Base-by-base conservation (phyloP, 2,113 vertebrate genomes). In the Colistium nudipinnis region DNA sequence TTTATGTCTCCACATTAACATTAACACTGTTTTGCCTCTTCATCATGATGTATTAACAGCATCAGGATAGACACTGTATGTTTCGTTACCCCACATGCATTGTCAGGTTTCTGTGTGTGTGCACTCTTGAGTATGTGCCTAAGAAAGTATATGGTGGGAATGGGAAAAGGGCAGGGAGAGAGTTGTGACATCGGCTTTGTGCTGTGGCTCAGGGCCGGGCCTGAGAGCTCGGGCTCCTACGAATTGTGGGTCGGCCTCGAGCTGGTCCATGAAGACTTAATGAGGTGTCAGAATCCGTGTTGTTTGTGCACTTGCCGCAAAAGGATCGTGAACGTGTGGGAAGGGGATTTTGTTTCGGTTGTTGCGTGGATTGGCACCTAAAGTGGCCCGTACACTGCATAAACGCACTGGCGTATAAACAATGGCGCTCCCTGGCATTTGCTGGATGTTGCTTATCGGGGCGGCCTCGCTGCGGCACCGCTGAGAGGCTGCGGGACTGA, bases 391-490 rank as follows among this genome's bases (percentile, higher is more conserved):
- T 28, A 4, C 11, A 22, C 67, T 47, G 45, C 45, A 47, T 47
- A 45, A n/a, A n/a, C n/a, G n/a, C n/a, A n/a, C n/a, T n/a, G n/a
- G n/a, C 20, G 39, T 22, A 65, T 71, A 64, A 74, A 70, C 75
- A 60, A 74, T 25, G 52, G 33, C 49, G 31, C 59, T 43, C 54
- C 43, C 62, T 73, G 24, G 22, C 44, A 43, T 78, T 80, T 82
- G 70, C 71, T 78, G 71, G 74, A 82, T 78, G 70, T 61, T 55
- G 67, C 77, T 86, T 83, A 86, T 85, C 76, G 36, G 61, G 74
- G 63, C 30, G 38, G 64, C 67, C 16, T 53, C 45, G 68, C 56
- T 10, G 64, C 76, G 31, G 82, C 83, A 62, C 43, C 31, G 79
- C 74, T 62, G 56, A 86, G 78, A 80, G 68, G 62, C 82, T 9